Evolutionary conservation across 92 coral and sea anemone genomes (phyloP), one percentile per base, ranked within the genome.

Genomic region (Parazoanthus atlanticus): DNA sequence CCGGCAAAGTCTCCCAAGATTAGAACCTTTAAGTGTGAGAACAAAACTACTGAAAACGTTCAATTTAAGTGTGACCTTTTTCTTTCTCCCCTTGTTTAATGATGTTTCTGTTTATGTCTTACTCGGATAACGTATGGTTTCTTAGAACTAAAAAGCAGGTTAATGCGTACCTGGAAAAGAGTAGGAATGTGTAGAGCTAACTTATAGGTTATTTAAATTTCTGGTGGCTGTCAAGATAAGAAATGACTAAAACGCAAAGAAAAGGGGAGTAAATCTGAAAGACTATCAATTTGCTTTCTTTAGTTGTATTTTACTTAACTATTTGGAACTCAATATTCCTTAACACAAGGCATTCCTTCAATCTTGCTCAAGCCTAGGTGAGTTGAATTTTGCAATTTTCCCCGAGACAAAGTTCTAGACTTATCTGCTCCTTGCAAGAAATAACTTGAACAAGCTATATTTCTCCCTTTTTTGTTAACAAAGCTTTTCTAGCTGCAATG

Each of bases 1-100:
- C 95, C 30, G 98, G 98, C 1, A 95, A 95, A 88, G 86, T 91
- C 12, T 91, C 96, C 0, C 92, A 74, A 61, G 94, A 92, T 33
- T 95, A 92, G 90, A 73, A 43, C 64, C 30, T n/a, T 23, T 40
- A 29, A 36, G 70, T 11, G 9, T 28, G 54, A 36, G 58, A 66
- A 47, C 30, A 43, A 69, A 29, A 16, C n/a, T 54, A 23, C 23
- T 67, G 33, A 43, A 69, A 15, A 28, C n/a, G 26, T 43, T 66
- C 77, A 71, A 23, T 21, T 32, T 12, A 15, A 41, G 10, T 26
- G 10, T n/a, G 16, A 5, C n/a, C n/a, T n/a, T 16, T 43, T 67
- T 84, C 25, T 11, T 8, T 32, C 28, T 61, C 9, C 6, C 69
- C 26, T 3, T 1, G 67, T 61, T 26, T 61, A 3, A 61, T 19